Conservation (phyloP, 53 echinoderm and acorn worm species). For the Mesocentrotus franciscanus region DNA sequence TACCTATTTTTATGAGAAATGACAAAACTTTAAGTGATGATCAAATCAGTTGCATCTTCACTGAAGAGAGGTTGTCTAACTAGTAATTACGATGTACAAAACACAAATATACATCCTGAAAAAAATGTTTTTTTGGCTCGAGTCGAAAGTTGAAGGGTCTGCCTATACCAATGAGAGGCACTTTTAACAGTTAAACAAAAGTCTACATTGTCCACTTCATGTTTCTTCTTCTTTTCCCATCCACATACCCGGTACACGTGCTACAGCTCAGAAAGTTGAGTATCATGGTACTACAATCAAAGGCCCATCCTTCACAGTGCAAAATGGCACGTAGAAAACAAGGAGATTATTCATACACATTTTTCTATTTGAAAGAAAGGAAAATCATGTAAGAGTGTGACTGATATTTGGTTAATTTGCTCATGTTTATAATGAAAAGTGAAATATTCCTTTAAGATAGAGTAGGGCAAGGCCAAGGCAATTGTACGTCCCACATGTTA, state of each 20-base stretch:
- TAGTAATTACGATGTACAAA: not conserved
- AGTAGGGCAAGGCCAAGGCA: not conserved
- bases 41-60: not conserved
- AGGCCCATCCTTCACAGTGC: not conserved
- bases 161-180: constrained; percentile 17
- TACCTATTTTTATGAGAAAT: not conserved
- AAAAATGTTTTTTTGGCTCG: not conserved
- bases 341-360: not conserved
- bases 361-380: not conserved
- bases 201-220: not conserved
- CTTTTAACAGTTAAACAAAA: not conserved
- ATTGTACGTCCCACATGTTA: too few relatives aligned
- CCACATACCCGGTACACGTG: not conserved
- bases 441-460: not conserved
- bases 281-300: not conserved
- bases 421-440: not conserved
- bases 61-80: not conserved
- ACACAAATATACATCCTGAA: not conserved
- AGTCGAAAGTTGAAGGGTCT: not conserved
- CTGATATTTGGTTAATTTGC: not conserved
- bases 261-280: not conserved
- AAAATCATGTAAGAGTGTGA: not conserved
- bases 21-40: not conserved
- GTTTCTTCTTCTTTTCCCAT: not conserved
- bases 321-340: not conserved